Evolutionary conservation across 2,888 invertebrate species (phyloP).

Genomic region (Brenthis hecate): DNA sequence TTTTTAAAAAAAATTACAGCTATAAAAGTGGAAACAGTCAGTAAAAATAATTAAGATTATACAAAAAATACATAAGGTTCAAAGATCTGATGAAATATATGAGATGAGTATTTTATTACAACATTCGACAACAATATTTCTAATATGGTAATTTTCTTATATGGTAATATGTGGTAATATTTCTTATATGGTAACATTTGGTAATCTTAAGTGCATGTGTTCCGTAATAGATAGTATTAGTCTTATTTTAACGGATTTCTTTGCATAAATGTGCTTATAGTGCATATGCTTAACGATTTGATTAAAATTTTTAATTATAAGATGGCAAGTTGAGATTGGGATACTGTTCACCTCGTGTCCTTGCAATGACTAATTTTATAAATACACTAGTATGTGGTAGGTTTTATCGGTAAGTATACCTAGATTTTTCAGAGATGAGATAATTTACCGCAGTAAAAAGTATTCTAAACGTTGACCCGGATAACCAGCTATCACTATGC

Average conservation of each 20-base stretch:
- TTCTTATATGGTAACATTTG: slow-evolving; percentile 6
- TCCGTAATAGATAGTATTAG: slow-evolving; percentile 39
- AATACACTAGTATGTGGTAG: too few species aligned
- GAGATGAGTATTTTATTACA: neutral
- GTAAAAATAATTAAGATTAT: slow-evolving; percentile 9
- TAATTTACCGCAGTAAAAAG: too few species aligned
- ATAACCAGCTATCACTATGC: too few species aligned
- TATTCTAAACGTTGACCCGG: too few species aligned
- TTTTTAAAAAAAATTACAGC: slow-evolving; percentile 1
- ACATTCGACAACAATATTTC: too few species aligned
- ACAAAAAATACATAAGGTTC: neutral
- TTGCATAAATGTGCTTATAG: slow-evolving; percentile 41
- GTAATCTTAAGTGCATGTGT: slow-evolving; percentile 43
- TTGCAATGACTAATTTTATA: too few species aligned
- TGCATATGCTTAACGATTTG: slow-evolving; percentile 47
- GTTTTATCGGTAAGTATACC: too few species aligned
- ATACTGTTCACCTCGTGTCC: neutral
- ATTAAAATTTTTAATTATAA: slow-evolving; percentile 8
- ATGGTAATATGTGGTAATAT: neutral
- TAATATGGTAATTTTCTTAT: neutral
- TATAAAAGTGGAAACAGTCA: slow-evolving; percentile 18
- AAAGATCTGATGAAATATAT: neutral
- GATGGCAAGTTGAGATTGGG: slow-evolving; percentile 11
- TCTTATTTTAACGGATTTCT: slow-evolving; percentile 39
- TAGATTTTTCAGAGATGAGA: too few species aligned